phyloP scores from a whole-genome alignment of 2,888 invertebrate species.

The Polydrusus tereticollis region DNA sequence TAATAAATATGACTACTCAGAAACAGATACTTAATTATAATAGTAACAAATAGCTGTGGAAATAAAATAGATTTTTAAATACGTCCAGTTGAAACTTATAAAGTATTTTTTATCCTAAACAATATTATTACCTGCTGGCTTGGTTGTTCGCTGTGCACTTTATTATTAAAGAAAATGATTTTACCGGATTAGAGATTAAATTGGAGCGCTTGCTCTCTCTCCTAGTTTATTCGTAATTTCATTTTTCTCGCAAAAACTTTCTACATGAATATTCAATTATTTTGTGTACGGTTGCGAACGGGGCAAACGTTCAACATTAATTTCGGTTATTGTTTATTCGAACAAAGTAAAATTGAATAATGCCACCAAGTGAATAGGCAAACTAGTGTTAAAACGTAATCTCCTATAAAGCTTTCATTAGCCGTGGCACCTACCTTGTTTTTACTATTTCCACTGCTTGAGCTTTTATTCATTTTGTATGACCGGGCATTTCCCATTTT shows the following conservation, averaged over 20 bases:
- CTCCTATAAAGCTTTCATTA: conserved; percentile 49
- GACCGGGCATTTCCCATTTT: conserved; percentile 20
- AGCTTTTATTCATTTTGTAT: conserved; percentile 34
- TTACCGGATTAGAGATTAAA: conserved; percentile 32
- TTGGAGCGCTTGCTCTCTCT: conserved; percentile 12
- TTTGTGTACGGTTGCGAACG: conserved; percentile 28
- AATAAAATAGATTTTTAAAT: too few relatives aligned
- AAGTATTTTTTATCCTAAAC: not conserved
- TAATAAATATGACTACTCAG: too few relatives aligned
- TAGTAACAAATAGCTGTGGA: too few relatives aligned
- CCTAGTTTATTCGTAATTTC: conserved; percentile 41
- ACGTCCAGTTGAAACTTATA: not conserved
- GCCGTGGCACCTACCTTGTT: conserved; percentile 33
- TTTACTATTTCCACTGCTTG: conserved; percentile 32
- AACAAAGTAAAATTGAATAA: conserved; percentile 51
- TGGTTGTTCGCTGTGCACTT: not conserved
- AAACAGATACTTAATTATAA: too few relatives aligned
- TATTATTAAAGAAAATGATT: conserved; percentile 28
- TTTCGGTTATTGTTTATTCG: conserved; percentile 49
- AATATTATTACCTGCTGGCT: not conserved
- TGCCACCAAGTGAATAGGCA: conserved; percentile 43
- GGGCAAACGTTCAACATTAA: conserved; percentile 47
- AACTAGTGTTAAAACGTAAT: conserved; percentile 47
- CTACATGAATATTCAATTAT: conserved; percentile 51
- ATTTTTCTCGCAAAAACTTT: conserved; percentile 43